Evolutionary conservation across 2,113 vertebrate species (phyloP).

Genomic region (Gavia stellata): DNA sequence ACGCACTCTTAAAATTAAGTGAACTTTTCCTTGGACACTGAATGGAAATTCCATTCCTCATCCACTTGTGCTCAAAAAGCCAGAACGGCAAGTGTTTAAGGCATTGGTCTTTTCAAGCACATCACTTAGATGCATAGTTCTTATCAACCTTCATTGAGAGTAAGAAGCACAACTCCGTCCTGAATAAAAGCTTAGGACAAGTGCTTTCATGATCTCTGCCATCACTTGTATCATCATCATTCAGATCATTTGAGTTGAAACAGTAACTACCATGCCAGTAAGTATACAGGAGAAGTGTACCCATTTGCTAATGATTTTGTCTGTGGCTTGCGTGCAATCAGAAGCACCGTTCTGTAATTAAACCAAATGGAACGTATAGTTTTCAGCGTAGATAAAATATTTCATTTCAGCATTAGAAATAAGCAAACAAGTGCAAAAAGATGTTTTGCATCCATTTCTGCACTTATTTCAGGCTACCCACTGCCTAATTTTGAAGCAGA

Average conservation of each 20-base stretch:
- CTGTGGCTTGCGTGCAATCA: not conserved
- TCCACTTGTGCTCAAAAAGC: not conserved
- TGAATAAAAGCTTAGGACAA: not conserved
- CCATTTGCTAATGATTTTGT: not conserved
- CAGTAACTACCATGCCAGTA: not conserved
- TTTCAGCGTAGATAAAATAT: not conserved
- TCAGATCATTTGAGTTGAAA: not conserved
- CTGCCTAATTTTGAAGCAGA: not conserved
- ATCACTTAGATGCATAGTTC: not conserved
- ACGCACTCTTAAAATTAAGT: not conserved
- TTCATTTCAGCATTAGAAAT: not conserved
- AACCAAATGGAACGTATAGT: not conserved
- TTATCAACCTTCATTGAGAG: not conserved
- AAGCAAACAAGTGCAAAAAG: not conserved
- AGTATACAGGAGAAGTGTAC: not conserved
- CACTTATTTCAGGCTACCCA: not conserved
- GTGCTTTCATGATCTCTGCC: not conserved
- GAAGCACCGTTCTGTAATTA: not conserved
- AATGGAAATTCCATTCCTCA: not conserved
- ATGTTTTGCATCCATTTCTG: not conserved
- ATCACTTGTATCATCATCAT: not conserved
- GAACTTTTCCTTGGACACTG: not conserved
- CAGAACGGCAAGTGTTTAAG: accelerated
- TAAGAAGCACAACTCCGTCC: not conserved
- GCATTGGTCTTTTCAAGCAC: not conserved